phyloP scores from a whole-genome alignment of 1,140 invertebrate species.

The Megathymus violae region DNA sequence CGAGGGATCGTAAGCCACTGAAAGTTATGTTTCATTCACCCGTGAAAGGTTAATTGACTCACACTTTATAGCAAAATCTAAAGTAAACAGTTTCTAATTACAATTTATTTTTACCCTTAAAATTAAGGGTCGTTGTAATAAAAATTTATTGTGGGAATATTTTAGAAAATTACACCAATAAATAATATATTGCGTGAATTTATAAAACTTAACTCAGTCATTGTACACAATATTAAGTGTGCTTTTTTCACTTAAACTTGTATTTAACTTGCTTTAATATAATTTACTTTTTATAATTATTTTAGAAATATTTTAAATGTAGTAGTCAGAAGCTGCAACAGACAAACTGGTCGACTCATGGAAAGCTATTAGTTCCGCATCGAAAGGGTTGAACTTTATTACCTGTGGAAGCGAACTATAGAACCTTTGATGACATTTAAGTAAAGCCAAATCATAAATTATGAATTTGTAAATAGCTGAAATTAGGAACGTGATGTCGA shows the following conservation, averaged over 20 bases:
- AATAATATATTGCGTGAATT: neutral
- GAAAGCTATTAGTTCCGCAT: slow-evolving; percentile 1
- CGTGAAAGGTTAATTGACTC: slow-evolving; percentile 24
- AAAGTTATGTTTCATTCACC: slow-evolving; percentile 12
- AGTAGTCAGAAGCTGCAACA: neutral
- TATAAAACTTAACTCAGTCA: neutral
- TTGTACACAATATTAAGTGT: neutral
- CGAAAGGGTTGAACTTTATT: slow-evolving; percentile 2
- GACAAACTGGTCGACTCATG: neutral
- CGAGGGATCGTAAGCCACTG: slow-evolving; percentile 43
- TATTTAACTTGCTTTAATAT: too few relatives aligned
- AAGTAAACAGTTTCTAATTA: slow-evolving; percentile 24
- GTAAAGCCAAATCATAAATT: neutral
- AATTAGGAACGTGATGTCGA: too few relatives aligned
- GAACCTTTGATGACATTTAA: too few relatives aligned
- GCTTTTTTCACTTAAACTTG: neutral
- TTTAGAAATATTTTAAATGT: neutral
- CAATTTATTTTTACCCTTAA: slow-evolving; percentile 7
- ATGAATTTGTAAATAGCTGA: too few relatives aligned
- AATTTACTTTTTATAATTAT: neutral
- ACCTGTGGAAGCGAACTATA: neutral
- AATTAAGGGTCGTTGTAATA: neutral
- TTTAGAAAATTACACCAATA: neutral
- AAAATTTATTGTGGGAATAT: neutral
- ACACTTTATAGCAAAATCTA: slow-evolving; percentile 3